Evolutionary conservation across 2,797 vertebrate species (phyloP).

Genomic region (Thaleichthys pacificus): DNA sequence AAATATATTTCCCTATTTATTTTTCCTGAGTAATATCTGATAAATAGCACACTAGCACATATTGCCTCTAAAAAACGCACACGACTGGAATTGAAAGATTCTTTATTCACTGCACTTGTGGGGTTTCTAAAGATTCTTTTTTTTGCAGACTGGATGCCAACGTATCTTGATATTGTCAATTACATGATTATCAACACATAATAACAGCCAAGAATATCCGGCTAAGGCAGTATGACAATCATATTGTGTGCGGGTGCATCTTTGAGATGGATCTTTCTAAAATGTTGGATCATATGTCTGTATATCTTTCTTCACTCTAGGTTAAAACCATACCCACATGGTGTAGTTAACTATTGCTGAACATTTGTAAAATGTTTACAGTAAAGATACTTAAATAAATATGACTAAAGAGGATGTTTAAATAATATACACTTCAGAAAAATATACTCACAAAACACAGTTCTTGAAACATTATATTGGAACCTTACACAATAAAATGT

Average conservation of each 20-base stretch:
- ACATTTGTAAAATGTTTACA: no score
- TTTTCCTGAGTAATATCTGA: background rate
- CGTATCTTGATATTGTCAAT: background rate
- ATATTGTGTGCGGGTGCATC: background rate
- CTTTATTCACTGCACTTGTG: slow-evolving; percentile 59
- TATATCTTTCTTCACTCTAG: background rate
- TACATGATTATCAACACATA: slow-evolving; percentile 16
- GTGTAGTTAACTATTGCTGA: background rate
- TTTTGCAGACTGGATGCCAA: slow-evolving; percentile 49
- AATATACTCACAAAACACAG: background rate
- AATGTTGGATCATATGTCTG: background rate
- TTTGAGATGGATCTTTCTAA: background rate
- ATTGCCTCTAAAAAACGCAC: slow-evolving; percentile 27
- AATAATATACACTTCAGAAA: background rate
- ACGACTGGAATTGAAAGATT: slow-evolving; percentile 44
- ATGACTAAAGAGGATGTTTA: background rate
- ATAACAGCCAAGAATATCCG: slow-evolving; percentile 25
- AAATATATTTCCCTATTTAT: background rate
- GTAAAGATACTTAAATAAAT: background rate
- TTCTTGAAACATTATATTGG: background rate
- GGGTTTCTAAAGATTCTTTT: slow-evolving; percentile 52
- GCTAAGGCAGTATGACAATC: slow-evolving; percentile 36
- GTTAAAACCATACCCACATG: background rate
- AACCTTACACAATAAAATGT: background rate
- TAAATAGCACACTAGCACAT: background rate